Conservation (phyloP, 2,888 invertebrate species). For the Tortrix viridana region DNA sequence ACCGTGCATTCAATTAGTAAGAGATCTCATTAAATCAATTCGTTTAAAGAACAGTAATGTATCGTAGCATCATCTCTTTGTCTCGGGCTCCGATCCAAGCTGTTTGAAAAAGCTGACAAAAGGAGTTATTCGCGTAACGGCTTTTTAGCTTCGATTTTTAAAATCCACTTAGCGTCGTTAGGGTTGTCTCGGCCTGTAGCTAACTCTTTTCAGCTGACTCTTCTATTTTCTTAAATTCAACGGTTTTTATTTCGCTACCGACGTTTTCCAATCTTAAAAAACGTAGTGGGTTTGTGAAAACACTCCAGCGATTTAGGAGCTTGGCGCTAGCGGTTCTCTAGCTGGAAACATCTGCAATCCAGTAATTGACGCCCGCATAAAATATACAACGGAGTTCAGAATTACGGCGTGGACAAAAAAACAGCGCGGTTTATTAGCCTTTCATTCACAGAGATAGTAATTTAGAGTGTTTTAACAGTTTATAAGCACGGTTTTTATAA, state of each 20-base stretch:
- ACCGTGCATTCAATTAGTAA: conserved; percentile 78
- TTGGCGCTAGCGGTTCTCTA: conserved; percentile 15
- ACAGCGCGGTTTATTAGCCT: conserved; percentile 28
- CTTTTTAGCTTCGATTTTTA: conserved; percentile 26
- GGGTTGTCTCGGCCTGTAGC: not conserved
- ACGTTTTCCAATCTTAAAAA: conserved; percentile 9
- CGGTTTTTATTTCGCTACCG: too few species aligned
- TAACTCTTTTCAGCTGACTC: not conserved
- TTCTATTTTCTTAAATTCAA: not conserved
- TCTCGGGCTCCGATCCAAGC: conserved; percentile 78
- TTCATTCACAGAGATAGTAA: conserved; percentile 24
- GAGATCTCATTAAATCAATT: conserved; percentile 80
- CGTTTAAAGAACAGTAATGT: conserved; percentile 74
- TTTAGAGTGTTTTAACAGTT: conserved; percentile 14
- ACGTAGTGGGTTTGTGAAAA: conserved; percentile 6
- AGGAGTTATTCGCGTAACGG: conserved; percentile 24
- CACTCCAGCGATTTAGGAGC: conserved; percentile 14
- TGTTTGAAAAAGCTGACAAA: conserved; percentile 61
- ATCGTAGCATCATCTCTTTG: conserved; percentile 69
- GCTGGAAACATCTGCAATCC: conserved; percentile 35
- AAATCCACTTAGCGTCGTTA: conserved; percentile 28
- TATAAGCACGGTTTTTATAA: too few species aligned
- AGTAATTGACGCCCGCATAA: conserved; percentile 39
- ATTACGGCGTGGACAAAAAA: conserved; percentile 34
- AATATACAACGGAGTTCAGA: conserved; percentile 30